Percentiles rank a stretch among this genome's conserved stretches.
phyloP scores from a whole-genome alignment of 1,140 invertebrate genomes.

The Hestina assimilis region DNA sequence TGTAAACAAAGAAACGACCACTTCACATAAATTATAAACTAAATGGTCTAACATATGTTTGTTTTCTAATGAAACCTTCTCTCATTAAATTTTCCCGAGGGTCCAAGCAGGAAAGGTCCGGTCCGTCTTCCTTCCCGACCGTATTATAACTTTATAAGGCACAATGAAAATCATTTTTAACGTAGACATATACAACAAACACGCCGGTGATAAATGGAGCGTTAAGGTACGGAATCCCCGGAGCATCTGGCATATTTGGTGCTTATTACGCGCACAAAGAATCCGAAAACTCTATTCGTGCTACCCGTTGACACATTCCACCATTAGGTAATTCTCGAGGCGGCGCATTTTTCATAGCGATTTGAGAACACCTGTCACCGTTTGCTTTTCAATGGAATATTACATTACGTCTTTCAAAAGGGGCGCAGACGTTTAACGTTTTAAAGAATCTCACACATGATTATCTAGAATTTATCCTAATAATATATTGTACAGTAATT shows the following conservation, averaged over 20 bases:
- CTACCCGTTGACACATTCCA: conserved; percentile 24
- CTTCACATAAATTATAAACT: conserved; percentile 7
- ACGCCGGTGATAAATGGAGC: conserved; percentile 19
- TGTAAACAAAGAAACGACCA: conserved; percentile 9
- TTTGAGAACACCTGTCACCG: conserved; percentile 28
- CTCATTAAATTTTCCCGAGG: conserved; percentile 16
- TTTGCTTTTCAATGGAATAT: conserved; percentile 27
- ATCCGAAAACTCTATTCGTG: conserved; percentile 27
- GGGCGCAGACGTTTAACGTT: conserved; percentile 1
- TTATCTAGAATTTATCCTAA: neutral
- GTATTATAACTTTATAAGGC: conserved; percentile 15
- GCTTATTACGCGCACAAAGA: conserved; percentile 27
- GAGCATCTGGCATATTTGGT: conserved; percentile 23
- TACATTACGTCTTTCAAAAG: conserved; percentile 24
- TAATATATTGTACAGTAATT: neutral
- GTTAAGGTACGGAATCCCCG: neutral
- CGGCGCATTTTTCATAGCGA: conserved; percentile 29
- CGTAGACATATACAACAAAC: conserved; percentile 9
- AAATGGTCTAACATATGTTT: conserved; percentile 2
- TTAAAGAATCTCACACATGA: neutral
- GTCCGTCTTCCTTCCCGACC: conserved; percentile 11
- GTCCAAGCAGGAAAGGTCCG: conserved; percentile 16
- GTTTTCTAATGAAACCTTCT: conserved; percentile 10
- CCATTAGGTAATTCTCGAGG: conserved; percentile 27
- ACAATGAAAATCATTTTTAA: conserved; percentile 19